Base-by-base conservation (phyloP, 2,797 vertebrate genomes). In the Ataeniobius toweri region DNA sequence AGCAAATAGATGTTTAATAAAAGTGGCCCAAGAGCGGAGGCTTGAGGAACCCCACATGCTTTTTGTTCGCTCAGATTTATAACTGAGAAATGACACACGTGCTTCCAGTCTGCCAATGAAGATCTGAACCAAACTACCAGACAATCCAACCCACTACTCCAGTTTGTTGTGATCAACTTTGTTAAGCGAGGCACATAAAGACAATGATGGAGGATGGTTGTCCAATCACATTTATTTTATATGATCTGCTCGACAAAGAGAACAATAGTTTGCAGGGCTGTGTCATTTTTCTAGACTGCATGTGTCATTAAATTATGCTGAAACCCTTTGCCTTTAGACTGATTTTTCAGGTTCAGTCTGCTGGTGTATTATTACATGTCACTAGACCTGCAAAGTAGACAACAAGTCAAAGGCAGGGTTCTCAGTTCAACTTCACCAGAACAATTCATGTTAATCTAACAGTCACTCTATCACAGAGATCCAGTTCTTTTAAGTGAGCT, bases 331-430 rank as follows among this genome's bases (percentile, higher is more conserved):
- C 88, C 92, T 72, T 80, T 58, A 68, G 82, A 83, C 84, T 86
- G 89, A 80, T 86, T 85, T 84, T 89, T 88, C 87, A 87, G 85
- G 77, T 89, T 74, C 77, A 84, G 79, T 41, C 84, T 81, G 74
- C 84, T 85, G 77, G 82, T 84, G 87, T 90, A 83, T 87, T 81
- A 70, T 80, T 85, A 89, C 86, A 94, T 92, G 93, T 93, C 93
- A 94, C 92, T 89, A 81, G 88, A 92, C 91, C 92, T 88, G 77
- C 86, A 91, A 86, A 91, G 88, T 50, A 51, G 80, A 74, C 83
- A 80, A n/a, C 82, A 79, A 84, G 87, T 86, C 88, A 91, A 89
- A 88, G 85, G 85, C 80, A 39, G 65, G 78, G 69, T 78, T 71
- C 67, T 81, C 80, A 80, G 85, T 89, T 89, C n/a, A 58, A 89